A percentile compares a stretch with the other conserved stretches of the same genome.
Evolutionary conservation across 2,113 vertebrate species (phyloP).

Genomic region (Macquaria australasica): DNA sequence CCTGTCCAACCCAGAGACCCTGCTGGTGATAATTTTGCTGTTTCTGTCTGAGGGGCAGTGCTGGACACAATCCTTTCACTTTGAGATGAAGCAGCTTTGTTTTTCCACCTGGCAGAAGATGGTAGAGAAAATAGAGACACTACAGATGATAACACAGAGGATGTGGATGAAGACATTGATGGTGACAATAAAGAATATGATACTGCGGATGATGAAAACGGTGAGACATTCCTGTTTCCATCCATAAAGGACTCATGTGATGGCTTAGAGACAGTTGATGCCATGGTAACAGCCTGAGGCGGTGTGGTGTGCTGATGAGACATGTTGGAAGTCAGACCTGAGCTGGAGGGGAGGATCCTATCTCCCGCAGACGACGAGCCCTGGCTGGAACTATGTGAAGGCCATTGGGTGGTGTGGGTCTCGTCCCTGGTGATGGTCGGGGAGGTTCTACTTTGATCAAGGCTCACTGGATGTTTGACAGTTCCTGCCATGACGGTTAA

Average conservation of each 20-base stretch:
- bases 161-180: slow-evolving; percentile 26
- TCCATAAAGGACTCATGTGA: slow-evolving; percentile 43
- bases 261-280: slow-evolving; percentile 21
- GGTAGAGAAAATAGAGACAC: slow-evolving; percentile 30
- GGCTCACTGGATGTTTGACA: slow-evolving; percentile 75
- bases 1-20: slow-evolving; percentile 26
- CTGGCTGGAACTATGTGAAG: slow-evolving; percentile 80
- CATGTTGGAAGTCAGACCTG: slow-evolving; percentile 91
- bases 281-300: slow-evolving; percentile 54
- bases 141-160: slow-evolving; percentile 21
- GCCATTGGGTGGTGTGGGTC: slow-evolving; percentile 84
- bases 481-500: slow-evolving; percentile 82
- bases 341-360: slow-evolving; percentile 74
- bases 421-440: slow-evolving; percentile 84
- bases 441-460: slow-evolving; percentile 81
- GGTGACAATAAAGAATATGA: slow-evolving; percentile 29
- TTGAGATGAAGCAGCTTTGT: slow-evolving; percentile 37
- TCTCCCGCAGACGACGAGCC: slow-evolving; percentile 74
- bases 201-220: slow-evolving; percentile 34
- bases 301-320: slow-evolving; percentile 44
- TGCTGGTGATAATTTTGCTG: slow-evolving; percentile 34
- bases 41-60: slow-evolving; percentile 29
- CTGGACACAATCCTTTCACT: slow-evolving; percentile 26
- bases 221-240: slow-evolving; percentile 20
- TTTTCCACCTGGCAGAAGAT: slow-evolving; percentile 34